Evolutionary conservation across 2,113 vertebrate genomes (phyloP).

Genomic region (Opisthocomus hoazin): DNA sequence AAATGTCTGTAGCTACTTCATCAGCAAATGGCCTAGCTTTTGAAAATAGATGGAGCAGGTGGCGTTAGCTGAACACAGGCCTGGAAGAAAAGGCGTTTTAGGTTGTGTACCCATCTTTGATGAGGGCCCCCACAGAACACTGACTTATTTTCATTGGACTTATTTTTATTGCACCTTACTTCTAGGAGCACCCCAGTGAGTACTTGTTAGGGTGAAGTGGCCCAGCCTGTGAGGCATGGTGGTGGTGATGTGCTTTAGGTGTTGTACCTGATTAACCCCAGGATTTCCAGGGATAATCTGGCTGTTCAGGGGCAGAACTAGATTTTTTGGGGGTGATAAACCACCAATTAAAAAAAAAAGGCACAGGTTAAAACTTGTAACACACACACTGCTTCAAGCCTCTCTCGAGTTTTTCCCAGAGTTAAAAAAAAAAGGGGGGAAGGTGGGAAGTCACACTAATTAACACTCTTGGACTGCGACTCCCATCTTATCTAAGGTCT

Average conservation of each 20-base stretch:
- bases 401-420: background rate
- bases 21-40: constrained; percentile 13
- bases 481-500: background rate
- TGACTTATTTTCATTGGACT: background rate
- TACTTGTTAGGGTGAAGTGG: background rate
- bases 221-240: background rate
- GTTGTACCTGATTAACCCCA: background rate
- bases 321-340: background rate
- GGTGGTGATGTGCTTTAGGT: background rate
- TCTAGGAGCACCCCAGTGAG: background rate
- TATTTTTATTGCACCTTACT: background rate
- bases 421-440: background rate
- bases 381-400: background rate
- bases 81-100: background rate
- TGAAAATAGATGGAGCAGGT: constrained; percentile 11
- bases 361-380: background rate
- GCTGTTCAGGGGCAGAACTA: background rate
- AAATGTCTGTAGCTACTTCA: constrained; percentile 17
- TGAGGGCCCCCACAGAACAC: background rate
- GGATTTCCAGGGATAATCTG: background rate
- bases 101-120: background rate
- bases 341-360: background rate
- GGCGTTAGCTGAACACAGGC: background rate
- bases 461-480: background rate
- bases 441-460: background rate